Percentiles rank a stretch among this genome's conserved stretches.
Evolutionary conservation across 1,140 invertebrate species (phyloP).

Genomic region (Drosophila arizonae): DNA sequence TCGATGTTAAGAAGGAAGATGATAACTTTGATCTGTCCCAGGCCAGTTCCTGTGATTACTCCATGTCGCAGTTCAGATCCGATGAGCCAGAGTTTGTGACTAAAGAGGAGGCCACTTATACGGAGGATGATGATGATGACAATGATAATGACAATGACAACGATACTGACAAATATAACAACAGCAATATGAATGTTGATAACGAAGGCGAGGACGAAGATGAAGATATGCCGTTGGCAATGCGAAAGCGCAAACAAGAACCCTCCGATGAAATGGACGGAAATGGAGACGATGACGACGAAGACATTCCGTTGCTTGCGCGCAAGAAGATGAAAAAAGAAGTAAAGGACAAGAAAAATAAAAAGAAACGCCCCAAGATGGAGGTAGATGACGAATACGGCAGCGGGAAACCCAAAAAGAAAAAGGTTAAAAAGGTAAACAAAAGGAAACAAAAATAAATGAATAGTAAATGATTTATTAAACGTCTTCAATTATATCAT

Average conservation of each 20-base stretch:
- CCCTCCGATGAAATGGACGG: slow-evolving; percentile 31
- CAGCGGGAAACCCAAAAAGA: slow-evolving; percentile 85
- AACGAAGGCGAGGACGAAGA: slow-evolving; percentile 88
- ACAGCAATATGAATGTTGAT: slow-evolving; percentile 81
- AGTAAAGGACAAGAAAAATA: slow-evolving; percentile 85
- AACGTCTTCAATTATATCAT: not conserved
- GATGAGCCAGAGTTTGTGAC: slow-evolving; percentile 82
- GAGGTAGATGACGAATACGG: slow-evolving; percentile 85
- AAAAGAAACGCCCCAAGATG: slow-evolving; percentile 85
- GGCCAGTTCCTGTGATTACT: slow-evolving; percentile 87
- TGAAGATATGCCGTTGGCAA: slow-evolving; percentile 91
- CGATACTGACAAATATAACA: slow-evolving; percentile 79
- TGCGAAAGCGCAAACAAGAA: slow-evolving; percentile 70
- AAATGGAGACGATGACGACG: slow-evolving; percentile 83
- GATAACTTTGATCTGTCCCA: slow-evolving; percentile 83
- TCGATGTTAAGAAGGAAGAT: slow-evolving; percentile 71
- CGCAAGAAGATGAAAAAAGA: slow-evolving; percentile 86
- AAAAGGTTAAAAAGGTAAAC: slow-evolving; percentile 82
- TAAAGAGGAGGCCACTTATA: slow-evolving; percentile 66
- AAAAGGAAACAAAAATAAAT: slow-evolving; percentile 35
- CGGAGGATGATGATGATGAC: slow-evolving; percentile 65
- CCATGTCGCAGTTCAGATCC: slow-evolving; percentile 86
- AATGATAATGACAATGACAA: slow-evolving; percentile 82
- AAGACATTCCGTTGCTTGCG: slow-evolving; percentile 87
- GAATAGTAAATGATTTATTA: not conserved